Evolutionary conservation across 2,113 vertebrate species (phyloP).

Genomic region (Micromys minutus): DNA sequence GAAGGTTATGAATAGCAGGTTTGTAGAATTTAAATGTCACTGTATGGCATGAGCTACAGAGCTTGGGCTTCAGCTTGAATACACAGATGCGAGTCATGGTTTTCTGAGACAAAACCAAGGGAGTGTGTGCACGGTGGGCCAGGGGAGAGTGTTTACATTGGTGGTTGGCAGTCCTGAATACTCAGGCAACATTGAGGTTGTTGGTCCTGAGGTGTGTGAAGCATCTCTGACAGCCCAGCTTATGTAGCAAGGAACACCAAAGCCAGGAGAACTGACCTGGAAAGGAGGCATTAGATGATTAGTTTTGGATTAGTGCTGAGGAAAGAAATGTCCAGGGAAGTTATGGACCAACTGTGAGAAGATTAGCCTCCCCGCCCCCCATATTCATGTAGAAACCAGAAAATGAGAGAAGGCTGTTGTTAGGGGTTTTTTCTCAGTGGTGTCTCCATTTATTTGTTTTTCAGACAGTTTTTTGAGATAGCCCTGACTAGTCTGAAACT

Average conservation of each 20-base stretch:
- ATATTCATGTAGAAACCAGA: neutral
- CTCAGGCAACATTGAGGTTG: neutral
- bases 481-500: neutral
- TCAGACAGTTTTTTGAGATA: neutral
- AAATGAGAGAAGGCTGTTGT: neutral
- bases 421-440: neutral
- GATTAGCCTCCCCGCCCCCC: neutral
- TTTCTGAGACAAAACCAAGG: neutral
- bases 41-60: neutral
- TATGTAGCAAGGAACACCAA: neutral
- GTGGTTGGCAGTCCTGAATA: neutral
- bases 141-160: neutral
- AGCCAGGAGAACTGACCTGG: neutral
- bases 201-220: neutral
- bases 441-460: neutral
- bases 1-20: neutral
- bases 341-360: neutral
- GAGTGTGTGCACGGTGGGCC: neutral
- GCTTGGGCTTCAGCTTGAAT: neutral
- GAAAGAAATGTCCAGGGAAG: neutral
- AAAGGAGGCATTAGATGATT: neutral
- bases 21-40: neutral
- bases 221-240: neutral
- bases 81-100: neutral
- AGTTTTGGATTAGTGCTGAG: neutral